Conservation (phyloP, 2,113 vertebrate species). For the Scortum barcoo region DNA sequence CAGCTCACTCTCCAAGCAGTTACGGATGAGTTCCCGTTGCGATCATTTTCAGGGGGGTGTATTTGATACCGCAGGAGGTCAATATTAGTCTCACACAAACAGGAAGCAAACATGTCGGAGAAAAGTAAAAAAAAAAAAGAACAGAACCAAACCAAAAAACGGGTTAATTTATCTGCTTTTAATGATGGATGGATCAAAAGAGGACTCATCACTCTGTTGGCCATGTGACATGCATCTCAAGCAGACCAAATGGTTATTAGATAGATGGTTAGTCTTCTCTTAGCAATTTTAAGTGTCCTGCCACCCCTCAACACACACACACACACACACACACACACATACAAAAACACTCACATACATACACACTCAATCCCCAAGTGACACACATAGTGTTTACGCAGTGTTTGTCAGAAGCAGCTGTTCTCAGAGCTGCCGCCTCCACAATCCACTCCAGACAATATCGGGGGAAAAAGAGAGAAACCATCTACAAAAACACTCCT, state of each 20-base stretch:
- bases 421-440: constrained; percentile 72
- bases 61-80: constrained; percentile 11
- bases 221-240: constrained; percentile 37
- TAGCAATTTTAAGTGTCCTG: constrained; percentile 47
- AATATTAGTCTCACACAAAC: constrained; percentile 8
- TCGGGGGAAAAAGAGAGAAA: constrained; percentile 58
- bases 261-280: constrained; percentile 49
- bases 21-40: not conserved
- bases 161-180: constrained; percentile 22
- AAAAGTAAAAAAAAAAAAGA: no score
- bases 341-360: constrained; percentile 20
- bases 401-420: constrained; percentile 81
- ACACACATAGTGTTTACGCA: constrained; percentile 67
- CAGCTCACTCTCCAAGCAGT: not conserved
- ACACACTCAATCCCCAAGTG: constrained; percentile 58
- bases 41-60: constrained; percentile 20
- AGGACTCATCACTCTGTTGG: constrained; percentile 25
- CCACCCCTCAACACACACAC: constrained; percentile 40
- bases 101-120: not conserved
- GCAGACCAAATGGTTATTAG: constrained; percentile 40
- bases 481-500: constrained; percentile 71
- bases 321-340: constrained; percentile 24
- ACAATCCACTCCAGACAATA: constrained; percentile 75
- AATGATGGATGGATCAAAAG: constrained; percentile 9
- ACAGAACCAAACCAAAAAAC: no score